phyloP scores from a whole-genome alignment of 2,113 vertebrate genomes.

The Lamprologus sp. region DNA sequence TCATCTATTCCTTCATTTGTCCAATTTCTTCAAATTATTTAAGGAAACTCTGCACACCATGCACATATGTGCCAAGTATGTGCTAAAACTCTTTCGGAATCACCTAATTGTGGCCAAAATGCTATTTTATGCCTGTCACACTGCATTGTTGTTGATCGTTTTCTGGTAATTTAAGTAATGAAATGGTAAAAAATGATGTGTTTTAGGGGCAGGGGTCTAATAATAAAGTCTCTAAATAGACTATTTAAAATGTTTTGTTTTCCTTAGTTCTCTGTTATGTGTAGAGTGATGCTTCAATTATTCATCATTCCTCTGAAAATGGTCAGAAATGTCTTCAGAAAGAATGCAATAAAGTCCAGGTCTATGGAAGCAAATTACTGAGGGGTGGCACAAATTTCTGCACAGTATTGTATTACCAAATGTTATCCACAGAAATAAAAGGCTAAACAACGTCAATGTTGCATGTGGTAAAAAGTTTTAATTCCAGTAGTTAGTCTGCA shows the following conservation, averaged over 20 bases:
- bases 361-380: not conserved
- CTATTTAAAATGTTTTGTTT: not conserved
- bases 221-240: not conserved
- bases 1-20: not conserved
- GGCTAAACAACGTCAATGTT: not conserved
- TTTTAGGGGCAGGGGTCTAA: not conserved
- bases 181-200: not conserved
- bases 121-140: not conserved
- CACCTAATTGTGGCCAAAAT: not conserved
- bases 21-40: not conserved
- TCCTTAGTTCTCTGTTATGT: not conserved
- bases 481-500: slow-evolving; percentile 52
- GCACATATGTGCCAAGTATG: not conserved
- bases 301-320: not conserved
- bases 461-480: slow-evolving; percentile 64
- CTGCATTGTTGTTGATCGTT: not conserved
- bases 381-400: not conserved
- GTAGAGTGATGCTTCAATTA: not conserved
- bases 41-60: not conserved
- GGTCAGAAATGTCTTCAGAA: not conserved
- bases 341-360: not conserved
- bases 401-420: not conserved
- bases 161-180: not conserved
- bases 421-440: not conserved
- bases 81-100: not conserved